Conservation (phyloP, 2,888 invertebrate genomes). For the Archips xylosteana region DNA sequence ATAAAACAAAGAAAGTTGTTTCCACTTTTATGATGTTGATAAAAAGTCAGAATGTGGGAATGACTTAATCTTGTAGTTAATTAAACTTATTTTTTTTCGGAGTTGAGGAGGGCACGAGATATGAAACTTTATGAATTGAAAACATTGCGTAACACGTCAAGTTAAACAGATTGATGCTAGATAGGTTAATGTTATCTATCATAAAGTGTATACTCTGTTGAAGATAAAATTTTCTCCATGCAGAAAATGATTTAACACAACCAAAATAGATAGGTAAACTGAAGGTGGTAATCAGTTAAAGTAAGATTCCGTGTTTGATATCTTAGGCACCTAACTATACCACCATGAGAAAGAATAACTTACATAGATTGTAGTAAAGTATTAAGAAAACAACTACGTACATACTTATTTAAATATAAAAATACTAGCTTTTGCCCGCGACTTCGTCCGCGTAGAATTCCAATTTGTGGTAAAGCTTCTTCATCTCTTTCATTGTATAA, state of each 20-base stretch:
- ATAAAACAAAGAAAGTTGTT: constrained; percentile 29
- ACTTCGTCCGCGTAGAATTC: no score
- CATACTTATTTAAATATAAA: no score
- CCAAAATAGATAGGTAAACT: neutral
- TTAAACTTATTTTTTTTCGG: neutral
- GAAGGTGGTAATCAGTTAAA: neutral
- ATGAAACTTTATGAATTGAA: neutral
- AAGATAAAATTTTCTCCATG: constrained; percentile 3
- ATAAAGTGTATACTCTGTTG: neutral
- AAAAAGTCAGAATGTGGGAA: constrained; percentile 5
- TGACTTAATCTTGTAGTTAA: neutral
- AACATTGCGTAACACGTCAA: constrained; percentile 4
- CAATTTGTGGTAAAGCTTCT: no score
- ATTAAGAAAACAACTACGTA: no score
- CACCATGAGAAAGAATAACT: neutral
- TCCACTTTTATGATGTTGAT: neutral
- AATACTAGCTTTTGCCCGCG: no score
- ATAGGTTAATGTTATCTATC: constrained; percentile 18
- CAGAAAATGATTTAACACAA: constrained; percentile 3
- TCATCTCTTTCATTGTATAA: no score
- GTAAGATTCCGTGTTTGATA: neutral
- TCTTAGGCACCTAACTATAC: neutral
- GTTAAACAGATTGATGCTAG: constrained; percentile 5
- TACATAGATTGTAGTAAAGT: neutral
- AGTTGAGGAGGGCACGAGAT: neutral